phyloP scores from a whole-genome alignment of 1,140 invertebrate species.

The Ericerus pela region DNA sequence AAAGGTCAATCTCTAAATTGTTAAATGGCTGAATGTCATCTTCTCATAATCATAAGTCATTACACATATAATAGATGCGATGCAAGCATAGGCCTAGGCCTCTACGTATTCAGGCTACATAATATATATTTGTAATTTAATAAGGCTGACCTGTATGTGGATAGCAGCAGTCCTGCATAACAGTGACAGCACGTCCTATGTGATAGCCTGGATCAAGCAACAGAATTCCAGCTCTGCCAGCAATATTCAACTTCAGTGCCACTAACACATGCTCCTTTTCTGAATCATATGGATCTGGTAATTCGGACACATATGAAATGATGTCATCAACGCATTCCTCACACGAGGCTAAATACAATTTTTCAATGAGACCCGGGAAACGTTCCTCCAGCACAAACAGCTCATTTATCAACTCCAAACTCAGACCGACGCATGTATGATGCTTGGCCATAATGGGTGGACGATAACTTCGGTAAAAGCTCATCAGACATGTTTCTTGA shows the following conservation, averaged over 20 bases:
- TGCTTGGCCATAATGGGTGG: conserved; percentile 59
- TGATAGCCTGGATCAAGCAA: conserved; percentile 83
- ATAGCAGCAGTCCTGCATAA: conserved; percentile 67
- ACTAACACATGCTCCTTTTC: conserved; percentile 84
- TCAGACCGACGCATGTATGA: conserved; percentile 76
- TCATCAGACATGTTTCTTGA: conserved; percentile 39
- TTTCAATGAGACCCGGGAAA: conserved; percentile 46
- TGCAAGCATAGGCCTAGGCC: too few relatives aligned
- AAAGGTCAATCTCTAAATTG: too few relatives aligned
- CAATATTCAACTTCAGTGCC: conserved; percentile 55
- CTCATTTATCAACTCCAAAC: conserved; percentile 54
- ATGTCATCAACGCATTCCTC: conserved; percentile 63
- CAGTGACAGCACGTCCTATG: conserved; percentile 63
- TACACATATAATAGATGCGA: background rate
- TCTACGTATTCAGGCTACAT: too few relatives aligned
- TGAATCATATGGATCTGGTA: conserved; percentile 24
- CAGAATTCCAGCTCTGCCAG: conserved; percentile 53
- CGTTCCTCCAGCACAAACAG: conserved; percentile 34
- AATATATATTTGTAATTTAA: background rate
- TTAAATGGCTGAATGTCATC: too few relatives aligned
- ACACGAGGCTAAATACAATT: conserved; percentile 64
- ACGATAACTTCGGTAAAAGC: conserved; percentile 57
- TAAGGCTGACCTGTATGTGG: conserved; percentile 56
- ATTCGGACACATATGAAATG: conserved; percentile 39
- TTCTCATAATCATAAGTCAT: too few relatives aligned